Evolutionary conservation across 1,140 invertebrate genomes (phyloP), one percentile per base, ranked within the genome.

Genomic region (Lutraria rhynchaena): DNA sequence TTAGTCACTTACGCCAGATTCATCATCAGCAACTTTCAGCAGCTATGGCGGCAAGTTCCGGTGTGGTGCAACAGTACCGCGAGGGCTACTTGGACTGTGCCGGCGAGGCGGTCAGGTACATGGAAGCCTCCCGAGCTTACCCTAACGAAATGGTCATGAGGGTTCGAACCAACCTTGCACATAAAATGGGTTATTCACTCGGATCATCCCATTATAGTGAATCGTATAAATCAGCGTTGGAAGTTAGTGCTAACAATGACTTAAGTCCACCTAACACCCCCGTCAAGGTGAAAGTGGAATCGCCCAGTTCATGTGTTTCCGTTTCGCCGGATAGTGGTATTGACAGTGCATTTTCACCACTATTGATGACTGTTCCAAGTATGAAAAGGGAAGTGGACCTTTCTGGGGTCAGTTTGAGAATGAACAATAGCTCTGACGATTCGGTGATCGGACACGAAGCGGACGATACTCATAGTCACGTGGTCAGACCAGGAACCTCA

Each of bases 41-140:
- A 27, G 96, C 96, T 13, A 95, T 96, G 15, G 95, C 96, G 0
- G 94, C 95, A 1, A 96, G 96, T 89, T 96, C 97, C 0, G 95
- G 94, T 31, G 94, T 96, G 0, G 91, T 96, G 0, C 95, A 96
- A 91, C 96, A 97, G 90, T 98, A 97, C 92, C 95, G 95, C 69
- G 96, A 96, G 2, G 97, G 97, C 0, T 98, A 97, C 92, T 94
- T 95, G 76, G 97, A 98, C 88, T 98, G 97, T 88, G 95, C 96
- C 24, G 94, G 94, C 15, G 96, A 98, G 92, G 96, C 98, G 9
- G 94, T 95, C 58, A 94, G 96, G 71, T 98, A 96, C 90, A 93
- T 99, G 87, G 95, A 96, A 22, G 94, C 95, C 60, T 95, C 96
- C 89, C 96, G 96, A 57, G 95, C 65, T 24, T 80, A 80, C 51